Base-by-base conservation (phyloP, 2,113 vertebrate genomes). In the Pelecanoides urinatrix region DNA sequence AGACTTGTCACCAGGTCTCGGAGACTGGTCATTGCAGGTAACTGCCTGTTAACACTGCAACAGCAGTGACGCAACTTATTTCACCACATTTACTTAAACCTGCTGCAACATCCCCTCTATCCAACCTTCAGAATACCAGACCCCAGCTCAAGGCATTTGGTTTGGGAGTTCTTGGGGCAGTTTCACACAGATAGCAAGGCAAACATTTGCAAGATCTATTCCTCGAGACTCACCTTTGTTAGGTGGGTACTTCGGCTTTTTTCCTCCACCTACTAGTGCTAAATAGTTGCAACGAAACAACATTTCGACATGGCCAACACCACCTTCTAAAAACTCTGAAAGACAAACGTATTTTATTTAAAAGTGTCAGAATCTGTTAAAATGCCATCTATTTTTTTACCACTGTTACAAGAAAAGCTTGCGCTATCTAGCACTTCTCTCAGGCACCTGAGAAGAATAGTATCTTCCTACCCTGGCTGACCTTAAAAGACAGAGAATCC, bases 281-380 rank as follows among this genome's bases (percentile, higher is more conserved):
- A 99, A 98, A 92, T 99, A 99, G 98, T 99, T 99, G 97, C 99
- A 99, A 84, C 99, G 99, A 67, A 99, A 99, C 71, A 99, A 95
- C 99, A 99, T 99, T 96, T 99, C 99, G 5, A 99, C 99, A 3
- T 99, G 99, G 96, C 99, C 99, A 4, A 99, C 98, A 29, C 99
- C 99, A 21, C 99, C 99, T 97, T 99, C 99, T 62, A 99, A 97
- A 96, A 99, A 99, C 96, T 99, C 99, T 99, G 98, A 25, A 95
- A 96, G n/a, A 94, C 50, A 92, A 97, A 92, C 2, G 3, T 16
- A 32, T 56, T 89, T 81, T 13, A 87, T 59, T 84, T 71, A 4
- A 2, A 78, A 77, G 40, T 2, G 5, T 32, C 87, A 95, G 49
- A 67, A 91, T 3, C 11, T 5, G 12, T 88, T 71, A 66, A 83